Conservation (phyloP, 2,888 invertebrate species). For the Blastobasis lacticolella region DNA sequence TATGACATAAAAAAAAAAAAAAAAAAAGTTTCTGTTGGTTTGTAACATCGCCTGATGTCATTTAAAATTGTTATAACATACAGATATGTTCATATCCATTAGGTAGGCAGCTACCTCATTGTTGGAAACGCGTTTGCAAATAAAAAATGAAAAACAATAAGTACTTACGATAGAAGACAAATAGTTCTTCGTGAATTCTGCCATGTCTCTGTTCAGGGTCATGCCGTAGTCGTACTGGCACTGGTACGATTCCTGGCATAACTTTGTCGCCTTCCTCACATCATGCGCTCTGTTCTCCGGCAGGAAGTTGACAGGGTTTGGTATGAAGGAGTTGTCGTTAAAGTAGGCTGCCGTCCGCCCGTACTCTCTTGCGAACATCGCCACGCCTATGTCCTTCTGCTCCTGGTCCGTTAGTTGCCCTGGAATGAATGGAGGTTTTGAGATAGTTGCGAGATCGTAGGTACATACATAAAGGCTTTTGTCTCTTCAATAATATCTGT, state of each 20-base stretch:
- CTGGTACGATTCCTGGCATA: constrained; percentile 88
- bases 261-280: constrained; percentile 75
- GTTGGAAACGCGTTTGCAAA: too few species aligned
- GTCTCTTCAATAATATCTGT: too few species aligned
- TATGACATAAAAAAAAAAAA: too few species aligned
- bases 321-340: constrained; percentile 84
- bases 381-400: constrained; percentile 80
- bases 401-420: constrained; percentile 89
- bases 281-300: constrained; percentile 81
- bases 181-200: constrained; percentile 90
- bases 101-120: too few species aligned
- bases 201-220: constrained; percentile 88
- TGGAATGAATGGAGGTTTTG: constrained; percentile 25
- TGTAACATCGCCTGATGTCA: too few species aligned
- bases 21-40: too few species aligned
- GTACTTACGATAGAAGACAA: constrained; percentile 75
- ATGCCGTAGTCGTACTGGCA: constrained; percentile 92
- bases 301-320: constrained; percentile 83
- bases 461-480: too few species aligned
- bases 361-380: constrained; percentile 86
- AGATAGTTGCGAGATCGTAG: too few species aligned
- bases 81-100: too few species aligned
- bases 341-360: constrained; percentile 87
- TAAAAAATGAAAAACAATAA: background rate
- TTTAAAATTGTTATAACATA: too few species aligned